Conservation (phyloP, 2,888 invertebrate genomes). For the Drosophila subsilvestris region DNA sequence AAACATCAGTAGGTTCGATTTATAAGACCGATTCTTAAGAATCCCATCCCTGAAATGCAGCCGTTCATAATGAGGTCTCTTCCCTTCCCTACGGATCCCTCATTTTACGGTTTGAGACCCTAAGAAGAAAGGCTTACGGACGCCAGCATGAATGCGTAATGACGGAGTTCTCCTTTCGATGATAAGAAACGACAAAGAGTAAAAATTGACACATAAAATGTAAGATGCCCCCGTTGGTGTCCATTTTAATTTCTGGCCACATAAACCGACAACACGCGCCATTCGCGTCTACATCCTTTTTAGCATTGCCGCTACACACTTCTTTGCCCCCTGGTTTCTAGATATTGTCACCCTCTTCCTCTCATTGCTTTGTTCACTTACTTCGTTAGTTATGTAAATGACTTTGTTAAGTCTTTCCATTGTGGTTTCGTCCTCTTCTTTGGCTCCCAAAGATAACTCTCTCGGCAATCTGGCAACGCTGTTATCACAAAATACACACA, state of each 20-base stretch:
- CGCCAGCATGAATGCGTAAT: conserved; percentile 62
- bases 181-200: conserved; percentile 59
- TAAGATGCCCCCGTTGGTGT: conserved; percentile 52
- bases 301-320: neutral
- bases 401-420: conserved; percentile 71
- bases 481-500: conserved; percentile 38
- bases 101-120: conserved; percentile 5
- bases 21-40: too few relatives aligned
- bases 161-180: conserved; percentile 13
- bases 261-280: conserved; percentile 68
- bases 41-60: too few relatives aligned
- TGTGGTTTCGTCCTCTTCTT: conserved; percentile 51
- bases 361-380: conserved; percentile 57
- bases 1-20: too few relatives aligned
- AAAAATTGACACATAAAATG: conserved; percentile 72
- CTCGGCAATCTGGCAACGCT: conserved; percentile 75
- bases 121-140: conserved; percentile 49
- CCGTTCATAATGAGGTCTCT: conserved; percentile 44
- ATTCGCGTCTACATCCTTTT: conserved; percentile 30
- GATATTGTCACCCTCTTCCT: neutral
- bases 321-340: neutral
- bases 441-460: conserved; percentile 52
- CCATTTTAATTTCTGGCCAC: conserved; percentile 63
- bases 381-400: conserved; percentile 79
- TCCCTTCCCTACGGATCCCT: too few relatives aligned